These are phyloP conservation scores for Theristicus caerulescens DNA, from an alignment of 2,113 vertebrate species.

Conservation along the genomic window DNA sequence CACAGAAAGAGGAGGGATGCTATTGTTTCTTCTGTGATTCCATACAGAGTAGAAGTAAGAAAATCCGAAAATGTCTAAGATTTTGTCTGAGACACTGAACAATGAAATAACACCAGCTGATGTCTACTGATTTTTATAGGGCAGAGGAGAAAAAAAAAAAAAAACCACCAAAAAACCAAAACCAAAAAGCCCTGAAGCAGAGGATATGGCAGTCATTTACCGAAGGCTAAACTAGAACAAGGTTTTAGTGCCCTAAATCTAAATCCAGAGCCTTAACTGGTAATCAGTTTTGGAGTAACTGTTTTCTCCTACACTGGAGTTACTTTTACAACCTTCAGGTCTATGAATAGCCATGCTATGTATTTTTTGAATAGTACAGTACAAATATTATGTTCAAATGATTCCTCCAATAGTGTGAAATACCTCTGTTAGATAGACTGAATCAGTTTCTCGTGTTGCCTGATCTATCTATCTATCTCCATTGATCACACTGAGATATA, in stretches of 20 bases:
- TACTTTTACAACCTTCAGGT: not conserved
- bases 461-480: not conserved
- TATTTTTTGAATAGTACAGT: not conserved
- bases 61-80: not conserved
- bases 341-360: not conserved
- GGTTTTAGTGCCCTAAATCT: not conserved
- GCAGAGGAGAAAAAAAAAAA: not conserved
- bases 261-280: not conserved
- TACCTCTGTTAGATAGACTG: not conserved
- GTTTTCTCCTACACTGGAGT: not conserved
- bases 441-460: not conserved
- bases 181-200: not conserved
- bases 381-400: not conserved
- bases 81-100: not conserved
- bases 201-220: not conserved
- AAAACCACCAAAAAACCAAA: not conserved
- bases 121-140: not conserved
- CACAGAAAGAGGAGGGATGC: not conserved
- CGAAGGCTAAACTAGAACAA: not conserved
- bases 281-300: not conserved
- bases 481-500: not conserved
- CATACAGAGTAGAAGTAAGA: not conserved
- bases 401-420: not conserved
- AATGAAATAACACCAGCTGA: not conserved
- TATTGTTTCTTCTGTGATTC: not conserved